These are phyloP conservation scores for Urosaurus nigricauda DNA, from an alignment of 2,797 vertebrate species.

Conservation along the genomic window DNA sequence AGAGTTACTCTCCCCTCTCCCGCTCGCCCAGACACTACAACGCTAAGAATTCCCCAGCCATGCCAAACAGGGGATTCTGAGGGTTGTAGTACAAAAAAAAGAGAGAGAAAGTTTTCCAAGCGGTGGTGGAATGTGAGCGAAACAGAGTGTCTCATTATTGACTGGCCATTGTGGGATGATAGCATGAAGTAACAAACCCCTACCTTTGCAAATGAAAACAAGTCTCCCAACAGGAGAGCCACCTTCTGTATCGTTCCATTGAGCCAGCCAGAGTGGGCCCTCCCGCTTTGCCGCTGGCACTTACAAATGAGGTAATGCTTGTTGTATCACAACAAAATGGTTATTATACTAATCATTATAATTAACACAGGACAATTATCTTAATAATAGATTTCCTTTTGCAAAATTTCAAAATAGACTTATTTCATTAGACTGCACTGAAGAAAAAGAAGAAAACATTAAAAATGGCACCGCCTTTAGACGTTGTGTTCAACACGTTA, in stretches of 20 bases:
- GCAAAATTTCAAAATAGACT: slow-evolving; percentile 75
- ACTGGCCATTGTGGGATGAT: background rate
- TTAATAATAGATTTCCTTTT: slow-evolving; percentile 81
- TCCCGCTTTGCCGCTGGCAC: slow-evolving; percentile 71
- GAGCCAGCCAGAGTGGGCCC: slow-evolving; percentile 45
- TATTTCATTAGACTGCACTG: slow-evolving; percentile 68
- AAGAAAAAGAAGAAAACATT: slow-evolving; percentile 50
- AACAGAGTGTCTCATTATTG: background rate
- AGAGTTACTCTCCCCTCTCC: too few species aligned
- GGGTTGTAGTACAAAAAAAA: too few species aligned
- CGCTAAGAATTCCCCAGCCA: too few species aligned
- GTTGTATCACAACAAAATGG: slow-evolving; percentile 82
- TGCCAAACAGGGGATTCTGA: too few species aligned
- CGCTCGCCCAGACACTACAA: too few species aligned
- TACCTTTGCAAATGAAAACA: background rate
- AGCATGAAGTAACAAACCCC: background rate
- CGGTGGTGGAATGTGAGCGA: background rate
- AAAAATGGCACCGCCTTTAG: background rate
- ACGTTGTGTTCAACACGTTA: too few species aligned
- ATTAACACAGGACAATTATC: slow-evolving; percentile 85
- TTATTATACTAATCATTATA: slow-evolving; percentile 85
- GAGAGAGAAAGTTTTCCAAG: too few species aligned
- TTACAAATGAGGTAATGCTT: slow-evolving; percentile 79
- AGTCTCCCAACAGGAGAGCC: background rate
- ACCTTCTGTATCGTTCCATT: background rate